Evolutionary conservation across 2,888 invertebrate genomes (phyloP), one percentile per base, ranked within the genome.

Genomic region (Lacanobia oleracea): DNA sequence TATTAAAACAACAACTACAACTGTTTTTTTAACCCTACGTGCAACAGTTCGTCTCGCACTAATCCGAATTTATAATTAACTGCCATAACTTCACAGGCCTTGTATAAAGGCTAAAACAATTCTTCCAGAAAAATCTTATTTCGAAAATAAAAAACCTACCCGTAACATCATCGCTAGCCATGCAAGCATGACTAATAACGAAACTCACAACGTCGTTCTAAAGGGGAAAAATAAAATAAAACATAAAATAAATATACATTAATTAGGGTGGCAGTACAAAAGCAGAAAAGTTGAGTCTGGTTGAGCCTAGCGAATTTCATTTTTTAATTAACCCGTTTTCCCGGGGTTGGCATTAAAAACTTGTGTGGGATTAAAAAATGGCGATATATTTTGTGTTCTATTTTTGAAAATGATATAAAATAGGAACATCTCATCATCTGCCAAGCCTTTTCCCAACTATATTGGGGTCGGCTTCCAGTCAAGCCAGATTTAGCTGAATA

Each of bases 241-340:
- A 59, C 0, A 33, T n/a, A 66, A 66, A 66, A 70, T 54, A 65
- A 65, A 62, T 70, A 61, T 59, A 72, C 63, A 56, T 78, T 82
- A 78, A 79, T 79, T 78, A 79, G 72, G 66, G 9, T 33, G 33
- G 14, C 40, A 60, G 59, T 45, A 43, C 18, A n/a, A 56, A 67
- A 64, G 77, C 53, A 61, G 33, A 56, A 75, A 69, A 64, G 63
- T 77, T 67, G 53, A 81, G 53, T 57, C 53, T 62, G 59, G 50
- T 80, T 75, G 64, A 65, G 78, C 65, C 77, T 56, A 50, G 48
- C 51, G 33, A 61, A 67, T 72, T 82, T 72, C 59, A 65, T 67
- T 66, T 78, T 78, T 77, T 79, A 77, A 79, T 78, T 82, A 82
- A 69, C 53, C 37, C 23, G n/a, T 51, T 37, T 27, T 33, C 21